Evolutionary conservation across 2,797 vertebrate genomes (phyloP), one percentile per base, ranked within the genome.

Genomic region (Cyclopterus lumpus): DNA sequence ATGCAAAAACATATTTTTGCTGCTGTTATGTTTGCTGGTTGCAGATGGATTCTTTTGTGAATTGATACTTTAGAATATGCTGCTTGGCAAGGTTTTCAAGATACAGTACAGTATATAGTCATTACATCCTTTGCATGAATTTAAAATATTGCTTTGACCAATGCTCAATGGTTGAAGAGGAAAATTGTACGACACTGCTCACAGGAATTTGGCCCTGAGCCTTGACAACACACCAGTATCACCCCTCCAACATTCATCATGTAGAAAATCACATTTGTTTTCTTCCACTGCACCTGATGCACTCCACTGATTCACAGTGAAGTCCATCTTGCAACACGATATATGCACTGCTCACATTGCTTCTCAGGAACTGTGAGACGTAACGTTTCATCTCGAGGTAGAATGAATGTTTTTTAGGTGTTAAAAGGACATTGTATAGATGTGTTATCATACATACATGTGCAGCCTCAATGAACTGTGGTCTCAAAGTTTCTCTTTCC

Each of bases 81-180:
- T 51, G 48, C 9, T 12, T 51, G 48, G n/a, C 48, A 24, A 24
- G n/a, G n/a, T 51, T 51, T n/a, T 51, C 48, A 51, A 51, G n/a
- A 22, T 24, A 7, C n/a, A 51, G 10, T 48, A 22, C n/a, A 5
- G 9, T 11, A 51, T 51, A 51, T 51, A 24, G n/a, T 24, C n/a
- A 34, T 63, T 71, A 63, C 67, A 40, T 22, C 44, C 20, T 7
- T 20, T 60, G 26, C 26, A 63, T 79, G 24, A 34, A 12, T 75
- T 55, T 24, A 38, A 54, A 57, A 75, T 62, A 9, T 65, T 62
- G 65, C 67, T 48, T 57, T 61, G 59, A 30, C 49, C 38, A 57
- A 40, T 75, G 67, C 32, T 76, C 28, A 62, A 67, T 46, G 70
- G 66, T 38, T 75, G 71, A 75, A 80, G 57, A 57, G 32, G 73